Base-by-base conservation (phyloP, 2,113 vertebrate genomes). In the Centropus bengalensis region DNA sequence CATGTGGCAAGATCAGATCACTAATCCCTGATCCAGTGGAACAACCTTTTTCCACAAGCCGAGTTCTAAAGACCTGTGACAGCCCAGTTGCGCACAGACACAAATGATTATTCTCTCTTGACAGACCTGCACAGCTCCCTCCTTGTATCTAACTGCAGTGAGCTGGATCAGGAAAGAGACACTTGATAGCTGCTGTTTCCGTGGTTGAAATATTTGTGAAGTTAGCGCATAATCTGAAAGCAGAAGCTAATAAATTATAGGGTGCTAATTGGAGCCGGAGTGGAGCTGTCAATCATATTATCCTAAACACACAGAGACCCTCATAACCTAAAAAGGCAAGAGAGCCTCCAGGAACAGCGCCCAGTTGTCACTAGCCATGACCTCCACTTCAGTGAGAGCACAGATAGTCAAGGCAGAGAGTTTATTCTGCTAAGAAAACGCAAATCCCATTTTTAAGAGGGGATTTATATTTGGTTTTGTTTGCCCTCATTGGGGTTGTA, bases 221-320 rank as follows among this genome's bases (percentile, higher is more conserved):
- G 98, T 98, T 98, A 98, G 80, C 97, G 98, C 97, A 98, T 98
- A 98, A 98, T 98, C 98, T 98, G 97, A 98, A 98, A 98, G 98
- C 97, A 98, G 98, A 98, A 97, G 98, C 97, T 98, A 98, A 98
- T 98, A 98, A 98, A 98, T 98, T 98, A 98, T 97, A 98, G 97
- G 96, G 97, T 98, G 98, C 98, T 98, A 98, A 98, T 98, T 99
- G 98, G 98, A 97, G 97, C 97, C 91, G 93, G 97, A 97, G 96
- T 97, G 92, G 97, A 98, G 97, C 97, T 26, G 98, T 98, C 98
- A 98, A 98, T 98, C 98, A 98, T 93, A 94, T 96, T 98, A 95
- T 95, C 96, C 97, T 96, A 98, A 98, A 98, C 97, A 98, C 97
- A 97, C 95, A 96, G 98, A 97, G 98, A 98, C 98, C 98, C 98